Base-by-base conservation (phyloP, 2,888 invertebrate species). In the Endotricha flammealis region DNA sequence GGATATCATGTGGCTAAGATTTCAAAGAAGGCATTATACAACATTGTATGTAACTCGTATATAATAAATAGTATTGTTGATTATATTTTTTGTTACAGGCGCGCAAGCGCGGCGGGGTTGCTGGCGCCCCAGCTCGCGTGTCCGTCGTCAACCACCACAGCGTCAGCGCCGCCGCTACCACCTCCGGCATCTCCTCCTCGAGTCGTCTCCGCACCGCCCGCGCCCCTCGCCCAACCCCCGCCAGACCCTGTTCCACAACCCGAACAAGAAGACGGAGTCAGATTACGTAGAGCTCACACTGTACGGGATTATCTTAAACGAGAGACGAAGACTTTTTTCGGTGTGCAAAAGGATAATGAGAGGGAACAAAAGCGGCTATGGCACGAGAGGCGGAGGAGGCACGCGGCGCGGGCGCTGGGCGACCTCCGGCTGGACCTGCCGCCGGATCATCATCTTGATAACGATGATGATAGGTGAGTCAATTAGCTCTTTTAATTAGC, bases 271-370 rank as follows among this genome's bases (percentile, higher is more conserved):
- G 79, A 80, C 46, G 82, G 78, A 32, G 82, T 85, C 46, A 70
- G 83, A 75, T 81, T 85, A 50, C 74, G 85, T 34, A 59, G 81
- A 34, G 76, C 59, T 2, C 80, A 83, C 48, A 82, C 83, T 0
- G 70, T 86, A 30, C 67, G 85, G 46, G 82, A 92, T 64, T 93
- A 92, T 73, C 90, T 95, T 63, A 93, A 91, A 67, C 89, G 91
- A 51, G 94, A 94, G 70, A 93, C 95, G 38, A 93, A 93, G 38
- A 92, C 91, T 53, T 95, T 95, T 80, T 95, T 96, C 71, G 95
- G 95, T 11, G 92, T 96, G 39, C 92, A 93, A 62, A 92, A 92
- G 60, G 92, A 92, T 54, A 91, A 91, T 53, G 93, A 94, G 69
- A 89, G 90, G 56, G 89, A 91, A 61, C 92, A 93, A 76, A 90